Conservation (phyloP, 2,888 invertebrate genomes). For the Pedicia rivosa region DNA sequence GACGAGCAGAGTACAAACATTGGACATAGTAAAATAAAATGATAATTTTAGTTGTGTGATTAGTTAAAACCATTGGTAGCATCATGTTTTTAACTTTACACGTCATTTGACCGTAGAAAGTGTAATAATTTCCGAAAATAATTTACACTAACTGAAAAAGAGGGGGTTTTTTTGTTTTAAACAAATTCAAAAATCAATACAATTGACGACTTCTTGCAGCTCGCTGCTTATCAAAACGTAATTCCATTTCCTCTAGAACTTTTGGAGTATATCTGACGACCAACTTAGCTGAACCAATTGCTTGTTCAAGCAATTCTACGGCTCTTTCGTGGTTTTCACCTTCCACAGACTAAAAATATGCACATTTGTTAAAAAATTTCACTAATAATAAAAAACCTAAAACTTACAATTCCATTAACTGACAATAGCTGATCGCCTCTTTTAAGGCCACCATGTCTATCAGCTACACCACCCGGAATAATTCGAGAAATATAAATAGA, state of each 20-base stretch:
- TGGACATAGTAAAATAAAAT: too few relatives aligned
- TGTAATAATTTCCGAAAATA: slow-evolving; percentile 6
- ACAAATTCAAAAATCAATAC: too few relatives aligned
- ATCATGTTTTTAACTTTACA: neutral
- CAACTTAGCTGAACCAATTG: slow-evolving; percentile 87
- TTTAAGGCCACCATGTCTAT: slow-evolving; percentile 92
- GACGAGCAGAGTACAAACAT: too few relatives aligned
- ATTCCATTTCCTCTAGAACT: slow-evolving; percentile 98
- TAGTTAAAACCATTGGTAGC: too few relatives aligned
- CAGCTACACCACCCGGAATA: slow-evolving; percentile 97
- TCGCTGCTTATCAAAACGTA: slow-evolving; percentile 93
- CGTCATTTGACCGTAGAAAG: neutral
- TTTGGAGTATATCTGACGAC: slow-evolving; percentile 98
- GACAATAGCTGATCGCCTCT: slow-evolving; percentile 95
- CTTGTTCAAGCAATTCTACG: slow-evolving; percentile 93
- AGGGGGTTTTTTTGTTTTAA: too few relatives aligned
- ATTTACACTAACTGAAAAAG: too few relatives aligned
- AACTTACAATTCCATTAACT: slow-evolving; percentile 87
- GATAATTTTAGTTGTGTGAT: too few relatives aligned
- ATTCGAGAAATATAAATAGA: slow-evolving; percentile 99
- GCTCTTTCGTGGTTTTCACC: slow-evolving; percentile 99
- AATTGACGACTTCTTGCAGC: slow-evolving; percentile 53
- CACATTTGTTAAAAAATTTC: neutral
- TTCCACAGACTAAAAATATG: slow-evolving; percentile 60
- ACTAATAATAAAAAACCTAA: neutral